These are phyloP conservation scores for Aphis gossypii DNA, from an alignment of 1,140 invertebrate species.

Conservation along the genomic window DNA sequence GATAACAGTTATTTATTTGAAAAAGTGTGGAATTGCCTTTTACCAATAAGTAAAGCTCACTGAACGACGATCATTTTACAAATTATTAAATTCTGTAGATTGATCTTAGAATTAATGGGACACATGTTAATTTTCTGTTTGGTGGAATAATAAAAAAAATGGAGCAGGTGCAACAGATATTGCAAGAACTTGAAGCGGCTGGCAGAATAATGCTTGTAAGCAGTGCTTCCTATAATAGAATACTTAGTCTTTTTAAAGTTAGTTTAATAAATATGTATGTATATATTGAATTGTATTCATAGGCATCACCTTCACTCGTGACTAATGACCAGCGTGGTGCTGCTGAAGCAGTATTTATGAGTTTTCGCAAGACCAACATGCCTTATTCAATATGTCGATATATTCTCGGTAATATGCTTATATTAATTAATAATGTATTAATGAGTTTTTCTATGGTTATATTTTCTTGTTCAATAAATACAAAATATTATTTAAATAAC, in stretches of 20 bases:
- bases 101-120: background rate
- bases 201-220: constrained; percentile 75
- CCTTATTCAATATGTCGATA: constrained; percentile 83
- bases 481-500: background rate
- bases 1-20: constrained; percentile 47
- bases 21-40: background rate
- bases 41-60: background rate
- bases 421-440: background rate
- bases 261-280: background rate
- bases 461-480: background rate
- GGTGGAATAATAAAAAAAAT: background rate
- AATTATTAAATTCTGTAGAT: background rate
- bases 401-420: constrained; percentile 71
- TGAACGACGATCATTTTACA: background rate
- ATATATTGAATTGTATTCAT: constrained; percentile 17
- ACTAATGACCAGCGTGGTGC: constrained; percentile 77
- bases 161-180: constrained; percentile 62
- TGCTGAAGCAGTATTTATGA: constrained; percentile 81
- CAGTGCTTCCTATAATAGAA: constrained; percentile 46
- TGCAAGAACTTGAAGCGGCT: constrained; percentile 73
- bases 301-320: constrained; percentile 85
- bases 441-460: background rate
- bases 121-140: background rate
- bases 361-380: constrained; percentile 81
- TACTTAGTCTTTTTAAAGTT: background rate